A percentile compares a stretch with the other conserved stretches of the same genome.
These are phyloP conservation scores for Balaenoptera acutorostrata DNA, from an alignment of 2,113 vertebrate genomes.

Conservation along the genomic window DNA sequence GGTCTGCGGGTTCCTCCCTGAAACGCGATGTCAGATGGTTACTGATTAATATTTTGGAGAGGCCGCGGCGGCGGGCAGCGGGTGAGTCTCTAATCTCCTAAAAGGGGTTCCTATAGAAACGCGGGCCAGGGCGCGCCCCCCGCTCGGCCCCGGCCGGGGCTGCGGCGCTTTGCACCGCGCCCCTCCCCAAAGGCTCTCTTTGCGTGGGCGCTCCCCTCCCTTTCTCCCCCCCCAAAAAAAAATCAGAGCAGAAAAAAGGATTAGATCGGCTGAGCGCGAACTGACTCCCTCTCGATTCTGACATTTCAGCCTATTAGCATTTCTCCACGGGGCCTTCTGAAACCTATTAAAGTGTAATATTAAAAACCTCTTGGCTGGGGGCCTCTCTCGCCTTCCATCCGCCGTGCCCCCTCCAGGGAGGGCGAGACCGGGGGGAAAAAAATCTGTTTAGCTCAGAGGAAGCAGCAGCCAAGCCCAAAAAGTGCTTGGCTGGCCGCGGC, in stretches of 20 bases:
- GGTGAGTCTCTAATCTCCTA: constrained; percentile 68
- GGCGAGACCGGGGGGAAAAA: constrained; percentile 49
- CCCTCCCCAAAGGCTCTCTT: constrained; percentile 57
- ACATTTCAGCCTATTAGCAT: constrained; percentile 76
- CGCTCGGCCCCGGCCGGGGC: background rate
- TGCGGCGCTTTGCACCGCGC: constrained; percentile 20
- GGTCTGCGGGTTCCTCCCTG: constrained; percentile 62
- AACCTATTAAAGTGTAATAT: constrained; percentile 76
- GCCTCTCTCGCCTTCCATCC: constrained; percentile 70
- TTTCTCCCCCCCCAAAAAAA: background rate
- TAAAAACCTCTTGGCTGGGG: constrained; percentile 73
- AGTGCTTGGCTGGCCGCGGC: constrained; percentile 61
- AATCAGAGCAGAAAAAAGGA: constrained; percentile 68
- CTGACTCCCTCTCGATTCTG: constrained; percentile 70
- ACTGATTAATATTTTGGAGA: constrained; percentile 76
- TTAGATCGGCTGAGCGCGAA: constrained; percentile 64
- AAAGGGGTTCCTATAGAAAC: constrained; percentile 74
- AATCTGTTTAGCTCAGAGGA: constrained; percentile 71
- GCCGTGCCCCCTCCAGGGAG: constrained; percentile 73
- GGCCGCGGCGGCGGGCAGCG: constrained; percentile 62
- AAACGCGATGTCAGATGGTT: constrained; percentile 64
- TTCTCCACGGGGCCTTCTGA: constrained; percentile 68
- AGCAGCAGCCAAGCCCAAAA: constrained; percentile 63
- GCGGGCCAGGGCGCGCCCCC: constrained; percentile 14
- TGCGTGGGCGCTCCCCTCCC: constrained; percentile 33